Conservation (phyloP, 2,888 invertebrate species). For the Xylophagus ater region DNA sequence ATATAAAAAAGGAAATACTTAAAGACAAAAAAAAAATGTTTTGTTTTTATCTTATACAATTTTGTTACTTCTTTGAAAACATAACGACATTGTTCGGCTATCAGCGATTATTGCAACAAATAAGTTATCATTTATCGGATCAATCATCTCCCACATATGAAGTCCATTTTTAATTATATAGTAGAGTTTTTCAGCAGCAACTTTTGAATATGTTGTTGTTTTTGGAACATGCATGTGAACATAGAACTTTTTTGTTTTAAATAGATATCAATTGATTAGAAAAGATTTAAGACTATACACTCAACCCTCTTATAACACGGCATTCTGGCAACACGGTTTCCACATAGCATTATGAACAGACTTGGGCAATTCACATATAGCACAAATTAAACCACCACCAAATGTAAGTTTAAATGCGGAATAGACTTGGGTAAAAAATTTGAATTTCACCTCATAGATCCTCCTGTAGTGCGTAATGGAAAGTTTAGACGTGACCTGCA, state of each 20-base stretch:
- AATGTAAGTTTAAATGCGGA: too few relatives aligned
- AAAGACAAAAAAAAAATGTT: background rate
- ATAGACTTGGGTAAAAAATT: too few relatives aligned
- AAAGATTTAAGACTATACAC: too few relatives aligned
- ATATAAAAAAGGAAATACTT: background rate
- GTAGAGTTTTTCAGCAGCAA: constrained; percentile 8
- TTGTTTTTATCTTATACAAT: background rate
- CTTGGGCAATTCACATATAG: too few relatives aligned
- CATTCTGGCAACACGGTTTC: too few relatives aligned
- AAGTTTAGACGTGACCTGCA: too few relatives aligned
- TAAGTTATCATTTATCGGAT: constrained; percentile 12
- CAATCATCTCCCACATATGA: constrained; percentile 14
- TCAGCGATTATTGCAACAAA: constrained; percentile 16
- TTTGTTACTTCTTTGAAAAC: constrained; percentile 12
- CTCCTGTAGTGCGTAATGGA: too few relatives aligned
- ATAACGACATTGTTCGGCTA: constrained; percentile 14
- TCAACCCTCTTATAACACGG: too few relatives aligned
- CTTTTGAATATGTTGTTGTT: constrained; percentile 1
- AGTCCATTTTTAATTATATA: constrained; percentile 13
- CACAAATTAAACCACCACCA: too few relatives aligned
- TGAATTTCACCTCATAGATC: too few relatives aligned
- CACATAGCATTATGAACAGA: too few relatives aligned
- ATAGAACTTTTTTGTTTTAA: constrained; percentile 11
- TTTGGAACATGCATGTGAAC: constrained; percentile 12
- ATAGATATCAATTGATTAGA: too few relatives aligned